Evolutionary conservation across 2,797 vertebrate genomes (phyloP), one percentile per base, ranked within the genome.

Genomic region (Sebastes ruberrimus): DNA sequence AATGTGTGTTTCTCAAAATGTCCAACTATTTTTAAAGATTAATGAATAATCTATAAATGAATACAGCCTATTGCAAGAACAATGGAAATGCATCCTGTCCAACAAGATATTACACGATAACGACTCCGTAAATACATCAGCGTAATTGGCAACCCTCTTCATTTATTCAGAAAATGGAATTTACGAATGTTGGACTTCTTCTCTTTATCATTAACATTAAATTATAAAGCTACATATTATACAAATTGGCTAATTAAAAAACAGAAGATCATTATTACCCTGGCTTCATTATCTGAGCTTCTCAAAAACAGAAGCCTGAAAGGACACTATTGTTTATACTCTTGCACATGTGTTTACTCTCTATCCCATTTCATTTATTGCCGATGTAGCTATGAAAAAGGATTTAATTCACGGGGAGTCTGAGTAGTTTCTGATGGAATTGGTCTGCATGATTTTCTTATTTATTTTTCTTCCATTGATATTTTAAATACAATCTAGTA

Each of bases 401-500:
- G 33, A 62, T 87, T 81, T 74, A 78, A 86, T 86, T 84, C 38
- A 80, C 35, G 63, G 33, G 55, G 23, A 74, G 38, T 67, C 33
- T 62, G 76, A 86, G 71, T 72, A 28, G 23, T 71, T 82, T 86
- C 67, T 80, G 67, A 80, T 79, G n/a, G 32, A 81, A 82, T 68
- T 81, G 60, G 60, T 65, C 71, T 57, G 20, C 52, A 57, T 72
- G 56, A 28, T 76, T 22, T 71, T 3, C 64, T 80, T 74, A 16
- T 27, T 42, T 27, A 20, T 13, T 61, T 30, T 71, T 56, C n/a
- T 59, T 38, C 62, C n/a, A 35, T 76, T 60, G 53, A 71, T 46
- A 81, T 74, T 88, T 77, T 74, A 69, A 78, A 86, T 53, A 38
- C 70, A 78, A 59, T 82, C 80, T 60, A 76, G 72, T 84, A 73